phyloP scores from a whole-genome alignment of 2,797 vertebrate species.

The Coendou prehensilis region DNA sequence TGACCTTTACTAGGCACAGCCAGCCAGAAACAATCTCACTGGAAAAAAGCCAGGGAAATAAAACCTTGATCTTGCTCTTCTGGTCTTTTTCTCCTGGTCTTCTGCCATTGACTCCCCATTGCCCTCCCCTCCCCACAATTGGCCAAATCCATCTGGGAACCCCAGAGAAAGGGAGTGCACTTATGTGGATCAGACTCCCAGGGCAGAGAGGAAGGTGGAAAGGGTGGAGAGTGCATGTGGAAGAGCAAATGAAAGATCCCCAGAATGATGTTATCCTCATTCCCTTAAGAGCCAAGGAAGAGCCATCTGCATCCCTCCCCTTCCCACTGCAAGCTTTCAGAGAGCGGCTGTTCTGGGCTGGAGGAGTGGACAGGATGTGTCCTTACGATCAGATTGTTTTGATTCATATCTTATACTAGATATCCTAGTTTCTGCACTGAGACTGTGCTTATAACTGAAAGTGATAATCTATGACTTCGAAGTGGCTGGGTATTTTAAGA shows the following conservation, averaged over 20 bases:
- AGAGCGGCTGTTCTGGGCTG: not conserved
- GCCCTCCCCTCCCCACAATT: not conserved
- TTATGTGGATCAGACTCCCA: not conserved
- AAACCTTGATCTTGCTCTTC: not conserved
- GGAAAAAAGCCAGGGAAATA: not conserved
- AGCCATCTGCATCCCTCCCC: not conserved
- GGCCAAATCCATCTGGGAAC: not conserved
- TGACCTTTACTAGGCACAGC: not conserved
- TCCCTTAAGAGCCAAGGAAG: not conserved
- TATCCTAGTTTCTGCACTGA: slow-evolving; percentile 16
- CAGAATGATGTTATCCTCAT: not conserved
- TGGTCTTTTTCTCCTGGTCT: slow-evolving; percentile 25
- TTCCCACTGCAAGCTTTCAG: not conserved
- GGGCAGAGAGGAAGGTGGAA: not conserved
- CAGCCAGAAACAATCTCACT: not conserved
- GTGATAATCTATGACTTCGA: not conserved
- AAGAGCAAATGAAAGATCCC: not conserved
- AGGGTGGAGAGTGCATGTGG: not conserved
- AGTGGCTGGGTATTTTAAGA: not conserved
- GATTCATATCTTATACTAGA: not conserved
- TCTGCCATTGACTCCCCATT: not conserved
- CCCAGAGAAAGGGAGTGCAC: not conserved
- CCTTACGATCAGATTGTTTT: slow-evolving; percentile 41
- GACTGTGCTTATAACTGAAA: slow-evolving; percentile 28
- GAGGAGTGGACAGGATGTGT: not conserved